These are phyloP conservation scores for Noctua pronuba DNA, from an alignment of 2,888 invertebrate genomes.

Conservation along the genomic window DNA sequence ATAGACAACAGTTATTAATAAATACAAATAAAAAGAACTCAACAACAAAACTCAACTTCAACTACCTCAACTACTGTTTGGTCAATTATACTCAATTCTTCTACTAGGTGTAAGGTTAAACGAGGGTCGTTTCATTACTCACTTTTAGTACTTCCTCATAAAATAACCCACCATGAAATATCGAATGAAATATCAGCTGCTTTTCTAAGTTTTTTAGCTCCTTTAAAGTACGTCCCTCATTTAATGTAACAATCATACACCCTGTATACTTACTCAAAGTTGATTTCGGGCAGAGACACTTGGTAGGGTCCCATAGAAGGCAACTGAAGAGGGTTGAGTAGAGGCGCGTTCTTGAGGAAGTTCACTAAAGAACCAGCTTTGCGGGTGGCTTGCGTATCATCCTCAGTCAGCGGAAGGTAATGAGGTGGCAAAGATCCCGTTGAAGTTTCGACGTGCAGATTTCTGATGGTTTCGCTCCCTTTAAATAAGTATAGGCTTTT, in stretches of 20 bases:
- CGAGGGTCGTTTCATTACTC: neutral
- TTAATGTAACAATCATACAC: neutral
- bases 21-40: neutral
- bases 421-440: constrained; percentile 33
- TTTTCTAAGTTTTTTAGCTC: neutral
- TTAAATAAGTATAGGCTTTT: neutral
- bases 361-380: constrained; percentile 45
- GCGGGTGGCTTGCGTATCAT: constrained; percentile 49
- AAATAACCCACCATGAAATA: neutral
- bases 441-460: constrained; percentile 21
- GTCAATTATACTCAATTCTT: neutral
- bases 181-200: neutral
- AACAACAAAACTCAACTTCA: neutral
- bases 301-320: constrained; percentile 41
- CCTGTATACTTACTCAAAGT: constrained; percentile 41
- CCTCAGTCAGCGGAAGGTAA: constrained; percentile 33
- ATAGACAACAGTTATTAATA: neutral
- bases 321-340: constrained; percentile 37
- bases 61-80: neutral
- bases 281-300: constrained; percentile 26
- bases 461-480: constrained; percentile 37
- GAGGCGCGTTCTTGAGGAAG: constrained; percentile 47
- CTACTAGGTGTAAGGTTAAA: neutral
- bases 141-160: neutral
- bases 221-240: neutral